Evolutionary conservation across 2,888 invertebrate species (phyloP), one percentile per base, ranked within the genome.

Genomic region (Lasioglossum morio): DNA sequence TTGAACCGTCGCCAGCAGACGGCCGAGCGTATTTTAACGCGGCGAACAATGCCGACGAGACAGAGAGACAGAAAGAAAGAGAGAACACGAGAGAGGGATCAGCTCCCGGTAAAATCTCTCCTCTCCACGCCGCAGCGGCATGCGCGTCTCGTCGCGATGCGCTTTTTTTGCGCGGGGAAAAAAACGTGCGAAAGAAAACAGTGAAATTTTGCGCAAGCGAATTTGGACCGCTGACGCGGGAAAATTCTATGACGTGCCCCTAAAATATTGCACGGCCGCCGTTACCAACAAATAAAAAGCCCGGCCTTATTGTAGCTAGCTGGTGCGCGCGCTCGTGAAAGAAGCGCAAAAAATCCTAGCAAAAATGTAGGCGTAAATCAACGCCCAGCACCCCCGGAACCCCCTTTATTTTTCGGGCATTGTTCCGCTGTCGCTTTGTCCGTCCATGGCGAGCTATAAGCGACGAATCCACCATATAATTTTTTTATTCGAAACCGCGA

Each of bases 1-100:
- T 75, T 84, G 84, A 84, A 84, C 34, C 84, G 72, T 43, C 78
- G 84, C 79, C 84, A 85, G 37, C 66, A 34, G 46, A 40, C 79
- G 66, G 72, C 10, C 53, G 70, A 60, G 37, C 30, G 73, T 57
- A 78, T 63, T 74, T 14, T 60, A 48, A 70, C 69, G 72, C 75
- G n/a, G 73, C 72, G 74, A 73, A 78, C 78, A 83, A 75, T 16
- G 43, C 27, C 46, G 23, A 4, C 16, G 12, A 3, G 30, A 16
- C 27, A 7, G 30, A 30, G 14, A 60, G 27, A 63, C 16, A 30
- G 16, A 19, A 60, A 30, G 63, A 63, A 19, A 19, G 30, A 30
- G 63, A 63, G 16, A 14, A 63, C 40, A 43, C 40, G 40, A 14
- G 60, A 63, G 63, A 63, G 60, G 16, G 60, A 63, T 16, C 30